phyloP scores from a whole-genome alignment of 2,113 vertebrate species.

The Orycteropus afer region DNA sequence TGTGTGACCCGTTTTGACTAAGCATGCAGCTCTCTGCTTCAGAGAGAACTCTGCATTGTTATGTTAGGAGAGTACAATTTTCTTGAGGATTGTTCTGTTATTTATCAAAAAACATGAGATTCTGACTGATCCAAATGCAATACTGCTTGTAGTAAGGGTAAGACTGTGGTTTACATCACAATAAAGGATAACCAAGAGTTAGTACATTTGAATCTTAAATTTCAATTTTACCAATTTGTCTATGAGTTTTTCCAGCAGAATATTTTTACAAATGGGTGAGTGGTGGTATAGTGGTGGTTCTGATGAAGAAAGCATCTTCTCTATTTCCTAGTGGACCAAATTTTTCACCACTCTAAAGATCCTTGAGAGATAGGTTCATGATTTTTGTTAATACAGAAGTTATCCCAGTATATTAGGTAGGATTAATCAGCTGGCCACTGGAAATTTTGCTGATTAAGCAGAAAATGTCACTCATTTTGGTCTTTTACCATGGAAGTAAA shows the following conservation, averaged over 20 bases:
- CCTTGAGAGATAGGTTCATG: not conserved
- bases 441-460: constrained; percentile 28
- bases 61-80: not conserved
- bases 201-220: not conserved
- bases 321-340: not conserved
- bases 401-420: not conserved
- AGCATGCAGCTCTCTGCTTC: not conserved
- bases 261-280: not conserved
- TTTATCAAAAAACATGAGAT: not conserved
- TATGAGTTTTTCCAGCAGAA: not conserved
- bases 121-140: not conserved
- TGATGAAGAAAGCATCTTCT: not conserved
- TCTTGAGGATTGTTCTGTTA: not conserved
- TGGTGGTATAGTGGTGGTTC: not conserved
- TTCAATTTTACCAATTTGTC: not conserved
- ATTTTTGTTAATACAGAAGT: constrained; percentile 5
- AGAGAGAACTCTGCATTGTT: not conserved
- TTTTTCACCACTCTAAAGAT: constrained; percentile 13
- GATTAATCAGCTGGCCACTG: not conserved
- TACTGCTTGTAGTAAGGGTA: not conserved
- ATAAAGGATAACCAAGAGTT: not conserved
- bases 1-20: not conserved
- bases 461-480: not conserved
- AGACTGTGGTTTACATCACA: not conserved
- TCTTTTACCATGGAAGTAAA: constrained; percentile 12